A percentile compares a stretch with the other conserved stretches of the same genome.
phyloP scores from a whole-genome alignment of 2,888 invertebrate genomes.

The Tinea semifulvella region DNA sequence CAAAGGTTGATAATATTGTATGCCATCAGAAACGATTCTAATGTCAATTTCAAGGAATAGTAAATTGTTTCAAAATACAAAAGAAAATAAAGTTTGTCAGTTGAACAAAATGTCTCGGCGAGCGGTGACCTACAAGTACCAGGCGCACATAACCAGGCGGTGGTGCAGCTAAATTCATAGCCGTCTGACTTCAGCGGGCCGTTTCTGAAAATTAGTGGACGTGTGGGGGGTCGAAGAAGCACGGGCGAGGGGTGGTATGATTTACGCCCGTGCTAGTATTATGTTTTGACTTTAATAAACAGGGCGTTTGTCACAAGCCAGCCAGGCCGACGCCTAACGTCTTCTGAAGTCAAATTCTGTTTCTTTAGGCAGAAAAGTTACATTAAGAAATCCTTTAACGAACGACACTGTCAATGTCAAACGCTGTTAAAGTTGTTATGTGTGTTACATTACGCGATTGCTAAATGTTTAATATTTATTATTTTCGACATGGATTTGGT shows the following conservation, averaged over 20 bases:
- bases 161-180: conserved; percentile 19
- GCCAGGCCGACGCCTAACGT: conserved; percentile 43
- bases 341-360: conserved; percentile 38
- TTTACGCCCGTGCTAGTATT: conserved; percentile 70
- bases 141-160: conserved; percentile 9
- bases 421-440: too few relatives aligned
- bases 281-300: conserved; percentile 72
- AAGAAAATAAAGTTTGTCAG: too few relatives aligned
- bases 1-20: too few relatives aligned
- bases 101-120: background rate
- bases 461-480: too few relatives aligned
- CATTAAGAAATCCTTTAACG: too few relatives aligned
- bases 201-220: conserved; percentile 62
- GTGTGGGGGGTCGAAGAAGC: conserved; percentile 26
- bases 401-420: too few relatives aligned
- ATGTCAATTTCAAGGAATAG: too few relatives aligned
- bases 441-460: too few relatives aligned
- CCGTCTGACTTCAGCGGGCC: conserved; percentile 50
- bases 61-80: too few relatives aligned
- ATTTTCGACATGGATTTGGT: too few relatives aligned
- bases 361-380: too few relatives aligned
- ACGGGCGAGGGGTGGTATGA: conserved; percentile 40
- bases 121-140: conserved; percentile 4
- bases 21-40: too few relatives aligned
- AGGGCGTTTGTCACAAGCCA: conserved; percentile 55